phyloP scores from a whole-genome alignment of 1,140 invertebrate genomes.

The Tachypleus tridentatus region DNA sequence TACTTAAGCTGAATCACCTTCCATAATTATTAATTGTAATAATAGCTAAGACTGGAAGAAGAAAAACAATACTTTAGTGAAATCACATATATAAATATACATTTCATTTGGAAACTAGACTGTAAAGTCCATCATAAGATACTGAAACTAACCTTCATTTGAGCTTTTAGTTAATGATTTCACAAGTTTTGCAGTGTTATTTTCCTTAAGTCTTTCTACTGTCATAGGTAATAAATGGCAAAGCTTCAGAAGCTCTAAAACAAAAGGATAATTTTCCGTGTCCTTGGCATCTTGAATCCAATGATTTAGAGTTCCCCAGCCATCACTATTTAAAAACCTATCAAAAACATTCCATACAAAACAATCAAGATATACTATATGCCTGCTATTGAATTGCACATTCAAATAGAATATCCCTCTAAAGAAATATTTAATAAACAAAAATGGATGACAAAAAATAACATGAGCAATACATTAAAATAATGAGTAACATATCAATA shows the following conservation, averaged over 20 bases:
- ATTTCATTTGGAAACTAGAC: slow-evolving; percentile 3
- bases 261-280: slow-evolving; percentile 68
- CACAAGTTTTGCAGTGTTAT: slow-evolving; percentile 78
- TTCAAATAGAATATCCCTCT: no score
- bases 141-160: slow-evolving; percentile 48
- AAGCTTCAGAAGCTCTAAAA: slow-evolving; percentile 70
- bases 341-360: slow-evolving; percentile 19
- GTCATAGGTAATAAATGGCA: slow-evolving; percentile 73
- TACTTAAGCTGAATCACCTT: not conserved
- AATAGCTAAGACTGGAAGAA: not conserved
- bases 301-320: slow-evolving; percentile 73
- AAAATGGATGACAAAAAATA: no score
- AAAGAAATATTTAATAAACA: no score
- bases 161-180: slow-evolving; percentile 72
- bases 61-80: not conserved
- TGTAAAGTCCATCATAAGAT: not conserved
- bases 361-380: slow-evolving; percentile 2
- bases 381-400: no score
- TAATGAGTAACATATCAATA: no score
- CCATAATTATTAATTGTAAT: not conserved
- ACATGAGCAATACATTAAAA: no score
- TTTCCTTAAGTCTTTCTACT: slow-evolving; percentile 74
- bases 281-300: slow-evolving; percentile 78
- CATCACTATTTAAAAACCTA: slow-evolving; percentile 75
- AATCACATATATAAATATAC: not conserved